Percentiles rank a stretch among this genome's conserved stretches.
Conservation (phyloP, 2,888 invertebrate species). For the Achlya flavicornis region DNA sequence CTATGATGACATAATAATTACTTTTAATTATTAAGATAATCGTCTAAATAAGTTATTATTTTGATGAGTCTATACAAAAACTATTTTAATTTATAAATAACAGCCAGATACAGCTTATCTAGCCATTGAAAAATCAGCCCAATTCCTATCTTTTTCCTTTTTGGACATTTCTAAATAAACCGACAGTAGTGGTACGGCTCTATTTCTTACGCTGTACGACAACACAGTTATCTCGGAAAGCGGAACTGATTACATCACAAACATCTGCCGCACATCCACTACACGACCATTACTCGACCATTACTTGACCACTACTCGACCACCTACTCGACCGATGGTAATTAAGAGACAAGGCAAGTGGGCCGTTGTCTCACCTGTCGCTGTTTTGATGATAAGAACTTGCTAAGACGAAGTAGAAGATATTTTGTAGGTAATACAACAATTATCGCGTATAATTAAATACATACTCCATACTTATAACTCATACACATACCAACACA, state of each 20-base stretch:
- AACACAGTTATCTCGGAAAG: conserved; percentile 58
- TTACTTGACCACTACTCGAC: background rate
- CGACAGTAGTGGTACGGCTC: background rate
- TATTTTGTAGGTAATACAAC: too few species aligned
- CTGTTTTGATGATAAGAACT: background rate
- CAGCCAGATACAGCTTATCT: too few species aligned
- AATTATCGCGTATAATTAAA: too few species aligned
- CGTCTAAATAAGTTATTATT: too few species aligned
- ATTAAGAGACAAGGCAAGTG: background rate
- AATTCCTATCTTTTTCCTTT: too few species aligned
- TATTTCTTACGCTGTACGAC: conserved; percentile 15
- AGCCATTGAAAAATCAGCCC: too few species aligned
- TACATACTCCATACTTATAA: too few species aligned
- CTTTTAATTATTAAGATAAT: too few species aligned
- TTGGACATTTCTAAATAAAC: background rate
- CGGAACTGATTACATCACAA: conserved; percentile 65
- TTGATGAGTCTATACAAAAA: too few species aligned
- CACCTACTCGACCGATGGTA: background rate
- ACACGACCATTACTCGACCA: background rate
- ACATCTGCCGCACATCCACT: conserved; percentile 31
- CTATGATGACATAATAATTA: too few species aligned
- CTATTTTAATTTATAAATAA: too few species aligned
- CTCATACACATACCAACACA: too few species aligned
- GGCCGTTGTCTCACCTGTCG: background rate
- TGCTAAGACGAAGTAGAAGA: background rate